A percentile compares a stretch with the other conserved stretches of the same genome.
These are phyloP conservation scores for Poecilia latipinna DNA, from an alignment of 2,113 vertebrate genomes.

Conservation along the genomic window DNA sequence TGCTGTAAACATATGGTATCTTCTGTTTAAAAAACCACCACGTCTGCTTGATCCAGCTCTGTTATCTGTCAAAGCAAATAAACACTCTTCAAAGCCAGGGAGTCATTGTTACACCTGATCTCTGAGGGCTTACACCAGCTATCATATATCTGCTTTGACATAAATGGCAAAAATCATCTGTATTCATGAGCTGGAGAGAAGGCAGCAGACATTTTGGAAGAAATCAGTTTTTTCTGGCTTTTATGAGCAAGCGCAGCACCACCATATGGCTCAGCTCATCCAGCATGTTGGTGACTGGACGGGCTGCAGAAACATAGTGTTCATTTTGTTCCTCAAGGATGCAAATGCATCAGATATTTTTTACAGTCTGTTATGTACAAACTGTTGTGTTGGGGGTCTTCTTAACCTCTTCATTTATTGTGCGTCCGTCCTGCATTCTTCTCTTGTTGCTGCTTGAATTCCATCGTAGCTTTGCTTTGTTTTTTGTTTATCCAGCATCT, in stretches of 20 bases:
- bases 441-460: no score
- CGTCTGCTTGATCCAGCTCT: neutral
- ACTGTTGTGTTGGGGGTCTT: no score
- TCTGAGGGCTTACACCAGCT: neutral
- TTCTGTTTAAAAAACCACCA: neutral
- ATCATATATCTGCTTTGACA: neutral
- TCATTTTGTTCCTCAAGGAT: neutral
- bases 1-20: neutral
- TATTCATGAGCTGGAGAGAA: neutral
- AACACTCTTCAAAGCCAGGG: neutral
- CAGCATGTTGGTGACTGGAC: neutral
- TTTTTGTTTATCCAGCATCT: no score
- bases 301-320: neutral
- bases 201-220: neutral
- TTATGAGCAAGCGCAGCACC: neutral
- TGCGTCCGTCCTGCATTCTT: neutral
- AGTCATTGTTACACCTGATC: neutral
- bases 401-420: no score
- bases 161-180: neutral
- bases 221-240: neutral
- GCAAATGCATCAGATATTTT: neutral
- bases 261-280: neutral
- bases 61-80: constrained; percentile 1
- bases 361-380: neutral
- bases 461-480: no score